Evolutionary conservation across 2,797 vertebrate species (phyloP), one percentile per base, ranked within the genome.

Genomic region (Lagorchestes hirsutus): DNA sequence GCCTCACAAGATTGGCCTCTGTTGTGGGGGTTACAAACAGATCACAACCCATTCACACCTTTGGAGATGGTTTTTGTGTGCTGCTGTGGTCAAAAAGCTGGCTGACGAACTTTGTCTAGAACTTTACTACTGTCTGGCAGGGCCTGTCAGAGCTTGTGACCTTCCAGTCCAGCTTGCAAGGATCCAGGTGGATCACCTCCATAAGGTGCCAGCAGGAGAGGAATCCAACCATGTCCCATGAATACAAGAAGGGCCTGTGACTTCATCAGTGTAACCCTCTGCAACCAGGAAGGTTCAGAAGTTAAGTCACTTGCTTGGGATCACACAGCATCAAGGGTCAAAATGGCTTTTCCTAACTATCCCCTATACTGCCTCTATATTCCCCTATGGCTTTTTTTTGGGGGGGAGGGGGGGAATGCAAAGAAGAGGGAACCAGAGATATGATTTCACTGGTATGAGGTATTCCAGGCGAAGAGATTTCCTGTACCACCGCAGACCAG

Each of bases 381-480:
- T n/a, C 62, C 11, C 14, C 34, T 5, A n/a, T n/a, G 34, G 5
- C 62, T n/a, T 67, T 67, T n/a, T 52, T 52, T 52, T 46, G 3
- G 5, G 52, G 0, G 52, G 52, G 52, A 0, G 5, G 52, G 0
- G 14, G 16, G 62, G 5, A 1, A n/a, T n/a, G 31, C 29, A 4
- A 31, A 12, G 59, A 1, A 59, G 58, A 31, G 55, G 4, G 18
- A 56, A 56, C 22, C 4, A 57, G 22, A 57, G 29, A 28, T 74
- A n/a, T 18, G 5, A 74, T n/a, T 40, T 74, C n/a, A 74, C 62
- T n/a, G 34, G 16, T n/a, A 5, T 67, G 5, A 1, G 34, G 34
- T 2, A 67, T 1, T 67, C 34, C 14, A 67, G 34, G 14, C n/a
- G 62, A n/a, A 74, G 62, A n/a, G 5, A 74, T 74, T 18, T 74